Percentiles rank a stretch among this genome's conserved stretches.
phyloP scores from a whole-genome alignment of 2,113 vertebrate genomes.

The Tupaia tana region DNA sequence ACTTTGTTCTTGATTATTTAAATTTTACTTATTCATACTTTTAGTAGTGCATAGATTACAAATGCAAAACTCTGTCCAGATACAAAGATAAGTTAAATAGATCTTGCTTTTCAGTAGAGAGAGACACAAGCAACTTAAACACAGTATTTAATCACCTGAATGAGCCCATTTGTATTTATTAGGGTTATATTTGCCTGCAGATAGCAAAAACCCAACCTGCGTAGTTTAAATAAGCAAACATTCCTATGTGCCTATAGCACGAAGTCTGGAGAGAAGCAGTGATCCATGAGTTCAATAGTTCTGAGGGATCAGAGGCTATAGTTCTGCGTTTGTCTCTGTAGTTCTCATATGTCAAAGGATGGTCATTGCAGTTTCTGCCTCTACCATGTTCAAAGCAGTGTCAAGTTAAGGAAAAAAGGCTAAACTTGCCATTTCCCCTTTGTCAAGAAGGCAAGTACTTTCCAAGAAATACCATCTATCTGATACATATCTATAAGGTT shows the following conservation, averaged over 20 bases:
- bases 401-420: not conserved
- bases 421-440: not conserved
- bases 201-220: not conserved
- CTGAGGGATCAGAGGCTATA: not conserved
- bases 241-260: not conserved
- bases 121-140: not conserved
- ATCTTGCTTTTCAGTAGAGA: slow-evolving; percentile 9
- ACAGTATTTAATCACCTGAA: not conserved
- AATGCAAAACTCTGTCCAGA: not conserved
- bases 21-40: not conserved
- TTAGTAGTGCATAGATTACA: not conserved
- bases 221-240: not conserved
- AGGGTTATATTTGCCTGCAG: not conserved
- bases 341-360: not conserved
- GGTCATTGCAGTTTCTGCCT: not conserved
- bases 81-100: not conserved
- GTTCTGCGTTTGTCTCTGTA: not conserved
- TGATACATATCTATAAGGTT: not conserved
- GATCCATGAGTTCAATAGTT: not conserved
- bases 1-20: not conserved
- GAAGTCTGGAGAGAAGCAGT: not conserved
- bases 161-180: not conserved
- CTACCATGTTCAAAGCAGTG: not conserved
- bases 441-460: not conserved
- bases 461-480: not conserved